A percentile compares a stretch with the other conserved stretches of the same genome.
These are phyloP conservation scores for Leptinotarsa peninsularis DNA, from an alignment of 2,888 invertebrate genomes.

Conservation along the genomic window DNA sequence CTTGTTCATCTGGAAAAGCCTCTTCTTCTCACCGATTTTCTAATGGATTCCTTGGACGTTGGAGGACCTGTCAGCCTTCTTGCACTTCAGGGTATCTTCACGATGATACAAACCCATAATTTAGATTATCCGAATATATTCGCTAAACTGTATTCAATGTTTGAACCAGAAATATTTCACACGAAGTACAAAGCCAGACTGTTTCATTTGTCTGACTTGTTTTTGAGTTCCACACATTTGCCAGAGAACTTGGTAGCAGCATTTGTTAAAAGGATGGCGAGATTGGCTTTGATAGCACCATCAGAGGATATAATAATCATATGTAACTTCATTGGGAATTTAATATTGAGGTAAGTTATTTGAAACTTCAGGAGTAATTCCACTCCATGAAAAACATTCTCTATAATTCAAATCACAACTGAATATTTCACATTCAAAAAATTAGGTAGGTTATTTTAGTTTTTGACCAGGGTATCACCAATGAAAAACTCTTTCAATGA, in stretches of 20 bases:
- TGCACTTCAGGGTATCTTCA: constrained; percentile 91
- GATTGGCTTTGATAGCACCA: constrained; percentile 86
- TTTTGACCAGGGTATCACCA: too few species aligned
- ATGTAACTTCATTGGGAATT: constrained; percentile 85
- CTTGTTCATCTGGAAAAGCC: constrained; percentile 85
- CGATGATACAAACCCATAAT: constrained; percentile 90
- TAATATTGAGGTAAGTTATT: constrained; percentile 71
- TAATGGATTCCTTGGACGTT: constrained; percentile 88
- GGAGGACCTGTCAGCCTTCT: constrained; percentile 90
- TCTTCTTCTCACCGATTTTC: constrained; percentile 87
- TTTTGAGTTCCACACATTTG: constrained; percentile 93
- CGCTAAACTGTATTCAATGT: constrained; percentile 93
- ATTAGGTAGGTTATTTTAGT: too few species aligned
- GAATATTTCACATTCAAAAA: too few species aligned
- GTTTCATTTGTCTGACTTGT: constrained; percentile 89
- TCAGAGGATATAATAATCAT: constrained; percentile 82
- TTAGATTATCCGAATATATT: constrained; percentile 96
- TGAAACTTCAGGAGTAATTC: not conserved
- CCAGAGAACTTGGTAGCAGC: constrained; percentile 93
- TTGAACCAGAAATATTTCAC: constrained; percentile 90
- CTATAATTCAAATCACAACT: not conserved
- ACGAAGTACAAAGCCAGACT: constrained; percentile 90
- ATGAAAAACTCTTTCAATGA: too few species aligned
- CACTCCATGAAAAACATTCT: not conserved
- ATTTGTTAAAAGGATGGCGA: constrained; percentile 89